Evolutionary conservation across 2,888 invertebrate genomes (phyloP), one percentile per base, ranked within the genome.

Genomic region (Trichopria drosophilae): DNA sequence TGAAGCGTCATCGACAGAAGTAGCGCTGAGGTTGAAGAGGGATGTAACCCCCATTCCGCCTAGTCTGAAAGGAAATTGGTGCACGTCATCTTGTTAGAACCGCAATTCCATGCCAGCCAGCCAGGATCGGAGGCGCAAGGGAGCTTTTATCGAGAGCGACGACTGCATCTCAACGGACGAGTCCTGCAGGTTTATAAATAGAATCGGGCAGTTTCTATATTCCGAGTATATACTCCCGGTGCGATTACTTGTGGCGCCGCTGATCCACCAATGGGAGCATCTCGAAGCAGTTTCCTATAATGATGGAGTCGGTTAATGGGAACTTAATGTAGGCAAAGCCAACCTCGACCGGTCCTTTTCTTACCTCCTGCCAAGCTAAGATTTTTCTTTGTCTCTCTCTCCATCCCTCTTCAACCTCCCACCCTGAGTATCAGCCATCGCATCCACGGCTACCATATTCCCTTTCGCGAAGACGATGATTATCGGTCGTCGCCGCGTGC

Each of bases 231-330:
- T 47, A 47, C n/a, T n/a, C n/a, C n/a, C n/a, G n/a, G n/a, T n/a
- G n/a, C n/a, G n/a, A n/a, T n/a, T n/a, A 51, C 58, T 49, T 53
- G 44, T 58, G 58, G 57, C 56, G 58, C 53, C 58, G 39, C 29
- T 39, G 34, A n/a, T n/a, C 37, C 51, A 35, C n/a, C 24, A 36
- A 42, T 29, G 18, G 6, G 26, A 19, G 35, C 42, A 47, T 50
- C 50, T 34, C 47, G 22, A 37, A 26, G 29, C n/a, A n/a, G n/a
- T n/a, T 10, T 22, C 39, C 40, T 61, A 55, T 63, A 63, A 66
- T 62, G 64, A 59, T 59, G 56, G 60, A 55, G 54, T 61, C 58
- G 58, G 60, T 68, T 67, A 67, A 67, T 68, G 66, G 64, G 64
- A 66, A 66, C 61, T 66, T 68, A 68, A 68, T 66, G 66, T 58